Base-by-base conservation (phyloP, 2,113 vertebrate species). In the Nerophis ophidion region DNA sequence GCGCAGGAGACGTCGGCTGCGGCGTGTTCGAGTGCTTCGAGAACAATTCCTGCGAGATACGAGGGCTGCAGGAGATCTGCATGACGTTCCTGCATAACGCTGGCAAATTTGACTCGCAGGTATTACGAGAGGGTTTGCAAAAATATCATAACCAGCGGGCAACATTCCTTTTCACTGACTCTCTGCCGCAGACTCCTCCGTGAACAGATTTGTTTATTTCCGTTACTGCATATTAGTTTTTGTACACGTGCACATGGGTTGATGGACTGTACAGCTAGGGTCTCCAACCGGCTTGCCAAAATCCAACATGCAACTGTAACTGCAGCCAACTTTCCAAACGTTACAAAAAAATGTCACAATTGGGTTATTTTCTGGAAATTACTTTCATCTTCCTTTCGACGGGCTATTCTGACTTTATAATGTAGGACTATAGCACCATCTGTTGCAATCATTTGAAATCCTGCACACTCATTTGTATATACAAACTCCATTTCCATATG, bases 31-130 rank as follows among this genome's bases (percentile, higher is more conserved):
- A 98, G 65, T 99, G 97, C 88, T 99, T 99, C 77, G 97, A 99
- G 88, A 98, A 98, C 89, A 99, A 99, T 89, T 98, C 97, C 49
- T 99, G 97, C 26, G 95, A 98, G 89, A 99, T 98, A 80, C 93
- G 92, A 72, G 97, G 97, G 75, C 91, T 98, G 61, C 96, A 98
- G 75, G 95, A 96, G 84, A 98, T 99, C 89, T 99, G 97, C 89
- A 93, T 98, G 94, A 96, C 91, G 5, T 99, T 99, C 84, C 91
- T 99, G 65, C 97, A 99, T 91, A 98, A 98, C 76, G 97, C 97
- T 85, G 97, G 97, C 87, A 98, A 98, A 91, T 99, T 99, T 65
- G 97, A 99, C 87, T 95, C 97, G 80, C 97, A 98, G 97, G 97
- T 99, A 96, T 89, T 68, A 66, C 66, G n/a, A 58, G 57, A 71